Conservation (phyloP, 64 coral and sea anemone species). For the Porites australiensis region DNA sequence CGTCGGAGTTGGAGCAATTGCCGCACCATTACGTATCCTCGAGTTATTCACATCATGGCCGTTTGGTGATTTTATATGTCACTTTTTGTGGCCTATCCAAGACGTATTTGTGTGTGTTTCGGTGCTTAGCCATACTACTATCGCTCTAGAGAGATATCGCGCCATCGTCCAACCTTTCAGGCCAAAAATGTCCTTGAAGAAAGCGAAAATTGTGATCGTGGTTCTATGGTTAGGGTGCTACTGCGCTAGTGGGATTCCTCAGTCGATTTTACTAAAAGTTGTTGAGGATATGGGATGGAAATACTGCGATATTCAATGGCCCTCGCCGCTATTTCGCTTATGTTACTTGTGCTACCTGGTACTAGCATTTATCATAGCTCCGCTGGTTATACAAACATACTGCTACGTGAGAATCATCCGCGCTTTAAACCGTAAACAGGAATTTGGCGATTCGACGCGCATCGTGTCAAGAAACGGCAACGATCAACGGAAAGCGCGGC, state of each 20-base stretch:
- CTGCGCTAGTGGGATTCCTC: slow-evolving; percentile 55
- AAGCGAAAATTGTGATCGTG: slow-evolving; percentile 57
- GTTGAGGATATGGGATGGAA: not conserved
- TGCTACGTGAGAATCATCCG: slow-evolving; percentile 41
- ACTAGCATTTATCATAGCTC: slow-evolving; percentile 37
- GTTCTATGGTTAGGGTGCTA: slow-evolving; percentile 77
- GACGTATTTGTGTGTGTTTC: slow-evolving; percentile 85
- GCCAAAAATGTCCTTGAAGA: slow-evolving; percentile 47
- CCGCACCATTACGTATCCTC: slow-evolving; percentile 77
- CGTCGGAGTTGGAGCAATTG: slow-evolving; percentile 55
- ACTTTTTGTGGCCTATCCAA: slow-evolving; percentile 75
- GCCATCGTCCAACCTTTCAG: slow-evolving; percentile 77
- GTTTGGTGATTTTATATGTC: slow-evolving; percentile 76
- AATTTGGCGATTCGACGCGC: slow-evolving; percentile 47
- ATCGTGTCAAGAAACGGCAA: not conserved
- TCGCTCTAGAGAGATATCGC: slow-evolving; percentile 85
- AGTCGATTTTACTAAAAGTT: slow-evolving; percentile 37
- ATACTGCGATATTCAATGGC: slow-evolving; percentile 12
- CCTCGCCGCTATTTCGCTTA: slow-evolving; percentile 43
- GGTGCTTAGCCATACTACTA: slow-evolving; percentile 72
- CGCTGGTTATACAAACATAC: slow-evolving; percentile 24
- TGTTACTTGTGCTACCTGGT: slow-evolving; percentile 58
- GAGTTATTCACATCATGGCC: slow-evolving; percentile 69
- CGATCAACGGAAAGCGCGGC: not conserved
- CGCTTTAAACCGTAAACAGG: slow-evolving; percentile 36